Conservation (phyloP, 2,113 vertebrate species). For the Aptenodytes patagonicus region DNA sequence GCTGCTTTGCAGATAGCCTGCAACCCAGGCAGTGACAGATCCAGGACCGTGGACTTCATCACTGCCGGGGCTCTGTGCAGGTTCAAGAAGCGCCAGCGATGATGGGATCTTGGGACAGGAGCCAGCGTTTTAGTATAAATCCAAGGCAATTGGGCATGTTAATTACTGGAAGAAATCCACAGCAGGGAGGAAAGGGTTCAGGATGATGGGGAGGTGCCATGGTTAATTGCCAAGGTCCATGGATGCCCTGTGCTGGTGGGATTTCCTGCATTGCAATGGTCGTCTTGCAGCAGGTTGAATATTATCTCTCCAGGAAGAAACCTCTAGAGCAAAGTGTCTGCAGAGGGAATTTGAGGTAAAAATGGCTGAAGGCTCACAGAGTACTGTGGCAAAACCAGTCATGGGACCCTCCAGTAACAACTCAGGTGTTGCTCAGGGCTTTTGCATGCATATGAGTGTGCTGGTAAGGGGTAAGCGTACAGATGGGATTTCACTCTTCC, state of each 20-base stretch:
- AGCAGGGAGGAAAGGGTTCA: background rate
- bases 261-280: background rate
- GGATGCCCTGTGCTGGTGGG: background rate
- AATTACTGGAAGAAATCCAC: conserved; percentile 27
- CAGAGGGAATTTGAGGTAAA: background rate
- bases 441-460: background rate
- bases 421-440: background rate
- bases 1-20: background rate
- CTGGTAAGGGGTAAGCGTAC: background rate
- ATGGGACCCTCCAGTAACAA: background rate
- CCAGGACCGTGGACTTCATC: background rate
- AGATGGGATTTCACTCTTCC: background rate
- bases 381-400: background rate
- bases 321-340: background rate
- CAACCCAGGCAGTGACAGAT: background rate
- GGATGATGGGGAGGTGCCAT: background rate
- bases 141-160: background rate
- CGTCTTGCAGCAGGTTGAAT: background rate
- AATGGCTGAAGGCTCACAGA: background rate
- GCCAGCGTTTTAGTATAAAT: background rate
- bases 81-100: accelerated
- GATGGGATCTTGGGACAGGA: background rate
- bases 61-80: background rate
- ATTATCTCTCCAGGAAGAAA: background rate
- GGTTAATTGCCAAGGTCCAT: background rate